Evolutionary conservation across 2,797 vertebrate genomes (phyloP), one percentile per base, ranked within the genome.

Genomic region (Coranthus polyacanthus): DNA sequence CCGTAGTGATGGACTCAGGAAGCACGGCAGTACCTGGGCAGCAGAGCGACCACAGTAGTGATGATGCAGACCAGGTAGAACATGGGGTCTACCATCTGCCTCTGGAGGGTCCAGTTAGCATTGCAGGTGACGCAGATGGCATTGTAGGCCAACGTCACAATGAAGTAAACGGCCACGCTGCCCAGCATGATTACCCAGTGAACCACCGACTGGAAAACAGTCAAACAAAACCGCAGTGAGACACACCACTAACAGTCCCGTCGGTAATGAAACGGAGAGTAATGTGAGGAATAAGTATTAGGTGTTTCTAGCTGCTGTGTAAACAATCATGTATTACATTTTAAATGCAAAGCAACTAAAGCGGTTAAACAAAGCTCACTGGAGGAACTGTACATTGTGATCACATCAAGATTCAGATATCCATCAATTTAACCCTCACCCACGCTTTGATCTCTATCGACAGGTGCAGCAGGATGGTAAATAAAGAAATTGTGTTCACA

Each of bases 391-490:
- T 51, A 13, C 17, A 44, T 15, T 1, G 8, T 51, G 44, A 56
- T 65, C 42, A 29, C 24, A 56, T 72, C 12, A 17, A 43, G 39
- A 69, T 51, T 68, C 15, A 60, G 37, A 53, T 50, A 42, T 58
- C 29, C n/a, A 52, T 67, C 34, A 46, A 26, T 59, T 54, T 21
- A 61, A 56, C 38, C 89, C 96, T 58, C 93, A 99, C 98, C 97
- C 97, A 99, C 2, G 93, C 93, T 83, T 94, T 97, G 87, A 97
- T 96, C 92, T 98, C 98, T 80, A 99, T 95, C 38, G 96, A 96
- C 72, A 98, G 95, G 81, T 98, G 96, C 79, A 98, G 80, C 39
- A 99, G 92, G 81, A 99, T 97, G 68, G 94, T 97, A 80, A 95
- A 91, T 26, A 99, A 93, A 61, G 96, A 91, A 72, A 93, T 44